Conservation (phyloP, 2,113 vertebrate genomes). For the Eidolon helvum region DNA sequence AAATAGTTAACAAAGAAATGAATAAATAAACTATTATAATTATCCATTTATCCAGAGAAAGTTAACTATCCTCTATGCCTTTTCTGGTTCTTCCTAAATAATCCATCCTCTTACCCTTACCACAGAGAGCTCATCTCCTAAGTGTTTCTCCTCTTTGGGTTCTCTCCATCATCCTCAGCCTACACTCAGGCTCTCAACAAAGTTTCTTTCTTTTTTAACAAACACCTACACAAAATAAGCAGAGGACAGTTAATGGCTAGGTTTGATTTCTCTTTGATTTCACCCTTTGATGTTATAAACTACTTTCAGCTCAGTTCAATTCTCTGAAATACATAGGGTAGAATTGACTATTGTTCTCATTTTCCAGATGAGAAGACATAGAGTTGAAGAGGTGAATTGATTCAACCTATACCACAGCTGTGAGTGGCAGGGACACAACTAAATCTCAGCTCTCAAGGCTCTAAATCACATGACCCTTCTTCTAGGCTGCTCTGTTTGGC, state of each 20-base stretch:
- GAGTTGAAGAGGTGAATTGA: not conserved
- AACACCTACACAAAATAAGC: not conserved
- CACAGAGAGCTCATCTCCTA: not conserved
- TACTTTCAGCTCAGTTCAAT: not conserved
- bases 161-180: not conserved
- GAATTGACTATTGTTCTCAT: not conserved
- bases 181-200: not conserved
- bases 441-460: not conserved
- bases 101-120: not conserved
- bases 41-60: not conserved
- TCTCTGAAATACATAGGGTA: not conserved
- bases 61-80: not conserved
- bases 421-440: not conserved
- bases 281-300: not conserved
- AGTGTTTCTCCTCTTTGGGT: not conserved
- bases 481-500: not conserved
- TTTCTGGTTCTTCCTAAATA: not conserved
- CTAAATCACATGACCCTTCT: not conserved
- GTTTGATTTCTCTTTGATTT: not conserved
- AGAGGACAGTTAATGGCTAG: not conserved
- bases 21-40: not conserved
- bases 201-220: not conserved
- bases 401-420: not conserved
- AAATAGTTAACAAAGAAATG: not conserved
- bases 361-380: not conserved